Evolutionary conservation across 2,888 invertebrate genomes (phyloP), one percentile per base, ranked within the genome.

Genomic region (Pseudeuparius sepicola): DNA sequence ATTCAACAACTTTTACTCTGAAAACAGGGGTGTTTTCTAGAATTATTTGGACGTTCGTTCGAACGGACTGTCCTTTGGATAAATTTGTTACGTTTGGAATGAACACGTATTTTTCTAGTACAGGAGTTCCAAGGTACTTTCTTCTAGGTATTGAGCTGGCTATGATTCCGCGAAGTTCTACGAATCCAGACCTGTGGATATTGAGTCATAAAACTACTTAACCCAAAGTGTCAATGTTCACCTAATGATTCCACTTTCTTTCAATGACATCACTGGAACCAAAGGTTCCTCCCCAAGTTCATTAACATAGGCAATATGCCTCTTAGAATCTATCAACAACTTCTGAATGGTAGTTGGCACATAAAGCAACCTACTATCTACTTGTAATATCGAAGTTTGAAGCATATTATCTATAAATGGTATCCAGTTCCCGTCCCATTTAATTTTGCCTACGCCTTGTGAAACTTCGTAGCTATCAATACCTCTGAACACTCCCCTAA

Each of bases 351-450:
- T 34, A 3, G 41, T 41, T 6, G 43, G 43, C 7, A 43, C 41
- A 24, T 41, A 43, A 6, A 43, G 36, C 17, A 43, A 13, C 14
- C 40, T 67, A 64, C 53, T 80, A 78, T 56, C 73, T 39, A 39
- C 41, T 73, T 57, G 71, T 10, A 86, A 53, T 33, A 87, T 77
- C 7, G 51, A 50, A 49, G 83, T 71, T 61, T 90, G 90, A 9
- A 90, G 66, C 75, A 90, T 78, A 31, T 82, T 81, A 61, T 90
- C 90, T 68, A 90, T 74, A 60, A 86, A 89, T 1, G 85, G 73
- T 9, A 87, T 78, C 87, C 87, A 90, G 62, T 88, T 86, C 3
- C 42, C 34, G 2, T 42, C 36, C 53, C 52, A 54, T 18, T 27
- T 31, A 6, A 54, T 44, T 24, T 36, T 29, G 3, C 41, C 53